Evolutionary conservation across 1,140 invertebrate species (phyloP), one percentile per base, ranked within the genome.

Genomic region (Triops longicaudatus): DNA sequence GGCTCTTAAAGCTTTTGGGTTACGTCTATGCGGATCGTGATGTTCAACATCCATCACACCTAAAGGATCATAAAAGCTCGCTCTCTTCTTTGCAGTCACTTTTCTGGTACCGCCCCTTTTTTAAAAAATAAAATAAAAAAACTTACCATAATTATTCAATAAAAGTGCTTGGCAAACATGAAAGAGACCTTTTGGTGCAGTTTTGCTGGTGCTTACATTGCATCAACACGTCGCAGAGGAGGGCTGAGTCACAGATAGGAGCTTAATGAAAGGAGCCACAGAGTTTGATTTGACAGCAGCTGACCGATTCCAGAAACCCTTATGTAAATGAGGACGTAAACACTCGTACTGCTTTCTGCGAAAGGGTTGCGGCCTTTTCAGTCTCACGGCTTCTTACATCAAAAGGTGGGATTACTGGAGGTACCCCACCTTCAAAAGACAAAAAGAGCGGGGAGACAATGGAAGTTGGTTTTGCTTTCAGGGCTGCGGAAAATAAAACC

Each of bases 141-240:
- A 63, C 14, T 22, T 22, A 63, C 50, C 50, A 63, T 63, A 63
- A 63, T 63, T 63, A 63, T 63, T 63, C 50, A 63, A 63, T 63
- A 63, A 63, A 63, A 63, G 10, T 63, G 50, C 50, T 63, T 63
- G 50, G 50, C 50, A 63, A n/a, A 63, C 50, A 63, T 63, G 17
- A 63, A 63, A 63, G 50, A 63, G 50, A 63, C 50, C 22, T 63
- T 63, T 63, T 37, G 31, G 50, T 63, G 22, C 22, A 63, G 14
- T 14, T 63, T 63, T n/a, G 50, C 50, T 63, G 6, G 22, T 63
- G n/a, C 14, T 63, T 63, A 63, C 14, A n/a, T 63, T 63, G 50
- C 50, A 63, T 17, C 50, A 63, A 63, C 14, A 63, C 17, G n/a
- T 63, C 50, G 22, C 50, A 63, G 50, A 63, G 50, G 50, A 17